Base-by-base conservation (phyloP, 2,888 invertebrate genomes). In the Coremacera marginata region DNA sequence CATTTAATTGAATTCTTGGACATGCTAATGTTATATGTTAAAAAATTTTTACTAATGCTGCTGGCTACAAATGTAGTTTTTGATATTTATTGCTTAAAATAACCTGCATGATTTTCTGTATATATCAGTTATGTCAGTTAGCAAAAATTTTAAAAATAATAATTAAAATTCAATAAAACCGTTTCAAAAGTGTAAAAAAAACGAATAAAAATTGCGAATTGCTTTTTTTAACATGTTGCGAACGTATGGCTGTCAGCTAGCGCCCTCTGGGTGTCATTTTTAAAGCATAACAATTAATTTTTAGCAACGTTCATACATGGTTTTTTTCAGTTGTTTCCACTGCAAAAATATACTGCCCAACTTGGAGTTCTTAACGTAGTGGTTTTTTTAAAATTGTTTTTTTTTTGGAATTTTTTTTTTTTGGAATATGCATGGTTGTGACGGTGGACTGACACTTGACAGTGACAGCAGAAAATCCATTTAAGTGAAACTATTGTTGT, bases 261-360 rank as follows among this genome's bases (percentile, higher is more conserved):
- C 67, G 67, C 74, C 74, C 67, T 67, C 74, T 37, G 22, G 74
- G 37, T 74, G 74, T 74, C 74, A 74, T 34, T 62, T 44, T 55
- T 9, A n/a, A 52, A 55, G 74, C 74, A 67, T 55, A 67, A 74
- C 51, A 74, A 74, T 74, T 65, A 74, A 74, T 67, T 73, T 25
- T 71, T 71, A 44, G 55, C 71, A 57, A 57, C 25, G 25, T 70
- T 55, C 55, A 2, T 14, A 19, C 14, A 7, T 14, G 1, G 0
- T 44, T 44, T 44, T 44, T 44, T 14, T 1, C 37, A 5, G 37
- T 37, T 37, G 37, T 7, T 37, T 37, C 37, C 1, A 37, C 37
- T 37, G 37, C 37, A 5, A 7, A 37, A 8, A 0, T 11, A 14
- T 11, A 11, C 44, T 14, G 44, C 2, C 44, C 44, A 44, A 37